A percentile compares a stretch with the other conserved stretches of the same genome.
Conservation (phyloP, 2,113 vertebrate species). For the Alethe diademata region DNA sequence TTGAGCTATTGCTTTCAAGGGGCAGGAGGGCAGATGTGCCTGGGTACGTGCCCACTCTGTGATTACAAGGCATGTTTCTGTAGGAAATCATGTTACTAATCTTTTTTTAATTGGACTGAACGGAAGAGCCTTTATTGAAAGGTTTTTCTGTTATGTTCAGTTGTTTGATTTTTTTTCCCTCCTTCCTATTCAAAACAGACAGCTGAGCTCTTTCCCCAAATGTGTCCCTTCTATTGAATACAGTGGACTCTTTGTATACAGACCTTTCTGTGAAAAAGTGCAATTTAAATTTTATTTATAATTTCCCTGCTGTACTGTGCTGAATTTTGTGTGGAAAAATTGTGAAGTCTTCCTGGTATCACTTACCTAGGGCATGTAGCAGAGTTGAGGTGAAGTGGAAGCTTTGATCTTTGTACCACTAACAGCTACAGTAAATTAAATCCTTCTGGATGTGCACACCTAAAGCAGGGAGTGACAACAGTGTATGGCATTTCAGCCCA, state of each 20-base stretch:
- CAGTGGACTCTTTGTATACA: background rate
- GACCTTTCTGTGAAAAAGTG: background rate
- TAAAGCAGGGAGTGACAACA: background rate
- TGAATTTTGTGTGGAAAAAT: background rate
- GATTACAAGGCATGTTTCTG: background rate
- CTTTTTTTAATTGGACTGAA: background rate
- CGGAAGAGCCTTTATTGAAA: background rate
- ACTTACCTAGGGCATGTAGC: accelerated
- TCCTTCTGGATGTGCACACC: background rate
- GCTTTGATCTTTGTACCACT: background rate
- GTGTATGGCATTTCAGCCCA: accelerated
- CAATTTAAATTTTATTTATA: background rate
- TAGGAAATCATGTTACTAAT: background rate
- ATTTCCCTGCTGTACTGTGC: background rate
- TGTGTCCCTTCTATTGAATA: background rate
- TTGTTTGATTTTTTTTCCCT: too few relatives aligned
- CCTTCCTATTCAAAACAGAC: background rate
- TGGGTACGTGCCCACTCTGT: accelerated
- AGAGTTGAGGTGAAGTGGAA: background rate
- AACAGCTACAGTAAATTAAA: background rate
- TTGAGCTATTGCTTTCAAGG: accelerated
- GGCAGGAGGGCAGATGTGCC: background rate
- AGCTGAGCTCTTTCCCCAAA: background rate
- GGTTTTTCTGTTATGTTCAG: background rate
- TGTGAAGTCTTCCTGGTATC: background rate